Base-by-base conservation (phyloP, 2,888 invertebrate species). In the Tetranychus truncatus region DNA sequence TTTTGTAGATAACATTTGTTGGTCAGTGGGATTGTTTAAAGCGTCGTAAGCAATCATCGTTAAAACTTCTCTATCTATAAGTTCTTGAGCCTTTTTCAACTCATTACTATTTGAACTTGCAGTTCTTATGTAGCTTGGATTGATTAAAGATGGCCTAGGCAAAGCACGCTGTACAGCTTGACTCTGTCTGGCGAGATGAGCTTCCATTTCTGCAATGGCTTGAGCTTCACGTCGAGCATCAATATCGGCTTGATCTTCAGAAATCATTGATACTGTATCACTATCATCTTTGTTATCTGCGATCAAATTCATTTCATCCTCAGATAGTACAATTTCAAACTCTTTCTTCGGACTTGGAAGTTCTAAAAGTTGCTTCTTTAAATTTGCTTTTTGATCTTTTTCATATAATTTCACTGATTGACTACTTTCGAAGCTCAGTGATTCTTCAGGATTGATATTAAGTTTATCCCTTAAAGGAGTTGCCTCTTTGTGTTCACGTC, bases 281-380 rank as follows among this genome's bases (percentile, higher is more conserved):
- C 76, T 86, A 84, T 71, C 82, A 21, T 80, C 79, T 0, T 81
- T 81, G n/a, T 81, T 82, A 34, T 82, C 82, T 55, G 9, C 15
- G 2, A 84, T 84, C 20, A 85, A 84, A 34, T 84, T 84, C 73
- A 85, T 76, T 34, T 80, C 82, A 66, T 82, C 82, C 77, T 95
- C 95, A 0, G 96, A 95, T 18, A 96, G 91, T 69, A 97, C 95
- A 80, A 97, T 95, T 85, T 99, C 97, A 83, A 95, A 99, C 84
- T 99, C 97, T 82, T 99, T 97, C 79, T 91, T 90, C 0, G 99
- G 97, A 1, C 88, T 84, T 1, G 99, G 99, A 76, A 99, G 84
- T 0, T 88, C 85, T 44, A 89, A 88, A 45, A 97, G 84, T 0
- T 91, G 91, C 78, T 87, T 87, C 71, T 89, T 88, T 34, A 95